A percentile compares a stretch with the other conserved stretches of the same genome.
These are phyloP conservation scores for Drosophila lini DNA, from an alignment of 1,140 invertebrate species.

Conservation along the genomic window DNA sequence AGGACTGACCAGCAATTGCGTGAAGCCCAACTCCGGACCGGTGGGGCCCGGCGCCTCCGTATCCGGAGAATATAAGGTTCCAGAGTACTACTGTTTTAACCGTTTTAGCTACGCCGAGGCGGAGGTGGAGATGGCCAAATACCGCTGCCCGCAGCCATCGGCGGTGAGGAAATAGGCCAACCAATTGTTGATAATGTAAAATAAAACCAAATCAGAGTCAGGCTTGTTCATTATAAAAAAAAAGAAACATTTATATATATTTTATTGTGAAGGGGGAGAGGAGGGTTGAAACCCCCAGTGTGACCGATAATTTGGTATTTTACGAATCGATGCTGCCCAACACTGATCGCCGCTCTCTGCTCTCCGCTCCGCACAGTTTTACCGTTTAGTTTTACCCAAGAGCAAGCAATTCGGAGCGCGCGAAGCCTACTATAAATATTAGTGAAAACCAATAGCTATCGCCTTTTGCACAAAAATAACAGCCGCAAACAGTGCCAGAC, in stretches of 20 bases:
- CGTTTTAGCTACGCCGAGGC: constrained; percentile 92
- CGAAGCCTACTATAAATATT: constrained; percentile 19
- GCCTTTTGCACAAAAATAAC: not conserved
- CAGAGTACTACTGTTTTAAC: constrained; percentile 94
- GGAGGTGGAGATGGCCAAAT: constrained; percentile 93
- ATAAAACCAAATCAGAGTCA: constrained; percentile 39
- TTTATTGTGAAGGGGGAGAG: not conserved
- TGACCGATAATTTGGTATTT: constrained; percentile 7
- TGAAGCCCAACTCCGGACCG: constrained; percentile 86
- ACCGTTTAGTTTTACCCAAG: constrained; percentile 40
- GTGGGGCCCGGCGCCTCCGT: constrained; percentile 91
- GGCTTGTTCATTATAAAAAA: constrained; percentile 29
- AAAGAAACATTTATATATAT: constrained; percentile 22
- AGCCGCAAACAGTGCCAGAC: no score
- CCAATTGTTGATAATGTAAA: constrained; percentile 22
- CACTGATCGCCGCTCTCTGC: constrained; percentile 37
- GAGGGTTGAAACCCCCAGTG: not conserved
- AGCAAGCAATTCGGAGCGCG: constrained; percentile 55
- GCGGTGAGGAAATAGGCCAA: constrained; percentile 65
- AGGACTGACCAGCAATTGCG: constrained; percentile 87
- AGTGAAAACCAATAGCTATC: constrained; percentile 1
- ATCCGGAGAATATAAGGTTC: constrained; percentile 91
- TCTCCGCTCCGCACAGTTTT: constrained; percentile 48
- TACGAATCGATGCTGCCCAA: constrained; percentile 11
- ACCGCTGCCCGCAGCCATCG: constrained; percentile 89